Conservation (phyloP, 1,140 invertebrate species). For the Sarcophaga bullata region DNA sequence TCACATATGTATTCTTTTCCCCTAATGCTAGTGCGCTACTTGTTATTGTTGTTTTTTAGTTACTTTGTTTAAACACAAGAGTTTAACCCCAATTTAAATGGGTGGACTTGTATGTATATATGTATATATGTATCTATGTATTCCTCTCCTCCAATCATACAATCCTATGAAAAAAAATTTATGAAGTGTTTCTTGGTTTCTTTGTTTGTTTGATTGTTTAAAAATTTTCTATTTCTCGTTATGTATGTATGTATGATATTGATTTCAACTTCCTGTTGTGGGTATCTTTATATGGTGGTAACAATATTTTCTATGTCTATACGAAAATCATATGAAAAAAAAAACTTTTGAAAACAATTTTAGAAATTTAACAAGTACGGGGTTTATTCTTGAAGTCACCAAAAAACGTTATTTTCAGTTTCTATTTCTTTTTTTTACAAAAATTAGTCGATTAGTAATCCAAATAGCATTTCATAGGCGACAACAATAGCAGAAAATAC, state of each 20-base stretch:
- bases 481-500: too few species aligned
- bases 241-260: neutral
- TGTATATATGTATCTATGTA: too few species aligned
- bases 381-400: too few species aligned
- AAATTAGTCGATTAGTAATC: too few species aligned
- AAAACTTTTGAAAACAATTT: too few species aligned
- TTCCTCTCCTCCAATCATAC: neutral
- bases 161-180: neutral
- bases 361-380: neutral
- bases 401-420: slow-evolving; percentile 12
- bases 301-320: neutral
- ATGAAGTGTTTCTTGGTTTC: neutral
- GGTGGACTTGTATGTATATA: neutral
- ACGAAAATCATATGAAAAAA: neutral
- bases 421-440: neutral
- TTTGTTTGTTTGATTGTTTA: neutral
- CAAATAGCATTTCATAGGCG: too few species aligned
- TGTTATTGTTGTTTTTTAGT: neutral
- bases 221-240: neutral
- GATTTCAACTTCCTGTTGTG: slow-evolving; percentile 6
- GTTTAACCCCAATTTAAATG: slow-evolving; percentile 12
- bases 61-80: slow-evolving; percentile 11
- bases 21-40: neutral
- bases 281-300: neutral
- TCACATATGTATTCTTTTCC: neutral